Evolutionary conservation across 2,113 vertebrate species (phyloP), one percentile per base, ranked within the genome.

Genomic region (Serinus canaria): DNA sequence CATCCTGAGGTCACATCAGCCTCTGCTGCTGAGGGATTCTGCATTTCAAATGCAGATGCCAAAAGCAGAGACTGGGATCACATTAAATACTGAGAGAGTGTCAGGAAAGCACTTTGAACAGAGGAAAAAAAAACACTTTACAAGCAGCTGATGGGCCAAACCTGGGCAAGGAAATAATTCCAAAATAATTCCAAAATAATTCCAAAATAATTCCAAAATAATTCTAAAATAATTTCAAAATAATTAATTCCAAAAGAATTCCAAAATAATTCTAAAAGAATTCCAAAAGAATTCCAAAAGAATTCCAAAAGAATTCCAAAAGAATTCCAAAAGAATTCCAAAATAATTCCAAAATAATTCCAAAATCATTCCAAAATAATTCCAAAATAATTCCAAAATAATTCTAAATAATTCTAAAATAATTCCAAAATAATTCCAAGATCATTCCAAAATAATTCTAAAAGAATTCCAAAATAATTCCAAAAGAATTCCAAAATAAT

Each of bases 11-110:
- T 93, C 87, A 68, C 75, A 60, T 18, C 80, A 56, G 49, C 88
- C 56, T 58, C 43, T 59, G 83, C 89, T 1, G 41, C 84, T 52
- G 47, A 31, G 81, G 41, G 49, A 79, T 12, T 93, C 91, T 70
- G 59, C 59, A 46, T 92, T 94, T 83, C 83, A 20, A 35, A 63
- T 86, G 91, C 87, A 96, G 90, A 88, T 96, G 76, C 63, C 80
- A 94, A 89, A 25, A 86, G 13, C 55, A 86, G 68, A 46, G 75
- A 30, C 91, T 70, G 49, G 72, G 86, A 86, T 83, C 23, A 0
- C 10, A 62, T 86, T 88, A 92, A 93, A 80, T 31, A 46, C 73
- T 5, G 41, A 69, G 72, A 13, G 33, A 83, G 28, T 58, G 67
- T 33, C 63, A 84, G 47, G 86, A 92, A 90, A 94, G 33, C 67